Evolutionary conservation across 2,888 invertebrate species (phyloP).

Genomic region (Caenorhabditis japonica): DNA sequence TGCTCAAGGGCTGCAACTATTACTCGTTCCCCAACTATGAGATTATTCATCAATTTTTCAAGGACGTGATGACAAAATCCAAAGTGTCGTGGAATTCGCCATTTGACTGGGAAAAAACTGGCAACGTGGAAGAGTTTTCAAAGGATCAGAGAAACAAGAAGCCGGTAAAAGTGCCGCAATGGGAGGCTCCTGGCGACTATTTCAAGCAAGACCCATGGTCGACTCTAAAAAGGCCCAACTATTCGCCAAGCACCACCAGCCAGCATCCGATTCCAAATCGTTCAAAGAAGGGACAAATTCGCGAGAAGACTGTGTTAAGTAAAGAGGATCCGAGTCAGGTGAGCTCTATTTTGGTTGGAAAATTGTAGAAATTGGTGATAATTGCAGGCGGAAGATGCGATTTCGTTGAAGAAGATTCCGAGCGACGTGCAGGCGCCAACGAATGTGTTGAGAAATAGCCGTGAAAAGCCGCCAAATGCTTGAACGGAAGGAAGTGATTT

Average conservation of each 20-base stretch:
- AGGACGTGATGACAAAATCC: neutral
- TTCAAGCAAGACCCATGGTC: constrained; percentile 15
- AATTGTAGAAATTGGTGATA: too few relatives aligned
- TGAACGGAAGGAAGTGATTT: too few relatives aligned
- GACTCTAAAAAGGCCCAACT: neutral
- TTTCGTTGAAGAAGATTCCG: too few relatives aligned
- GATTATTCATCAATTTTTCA: constrained; percentile 6
- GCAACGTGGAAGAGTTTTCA: neutral
- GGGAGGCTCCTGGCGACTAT: constrained; percentile 13
- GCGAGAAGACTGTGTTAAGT: constrained; percentile 1
- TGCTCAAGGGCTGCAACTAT: constrained; percentile 3
- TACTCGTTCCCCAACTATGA: constrained; percentile 18
- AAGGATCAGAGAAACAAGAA: neutral
- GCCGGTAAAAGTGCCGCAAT: neutral
- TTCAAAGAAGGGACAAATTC: neutral
- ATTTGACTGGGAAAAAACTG: constrained; percentile 7
- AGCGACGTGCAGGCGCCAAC: too few relatives aligned
- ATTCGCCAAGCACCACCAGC: neutral
- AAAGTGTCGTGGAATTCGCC: constrained; percentile 8
- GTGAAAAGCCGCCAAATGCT: too few relatives aligned
- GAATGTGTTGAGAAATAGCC: too few relatives aligned
- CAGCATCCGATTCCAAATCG: neutral
- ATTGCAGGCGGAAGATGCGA: too few relatives aligned
- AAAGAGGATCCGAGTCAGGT: constrained; percentile 3
- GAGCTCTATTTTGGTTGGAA: too few relatives aligned